phyloP scores from a whole-genome alignment of 2,113 vertebrate species.

The Nothoprocta perdicaria region DNA sequence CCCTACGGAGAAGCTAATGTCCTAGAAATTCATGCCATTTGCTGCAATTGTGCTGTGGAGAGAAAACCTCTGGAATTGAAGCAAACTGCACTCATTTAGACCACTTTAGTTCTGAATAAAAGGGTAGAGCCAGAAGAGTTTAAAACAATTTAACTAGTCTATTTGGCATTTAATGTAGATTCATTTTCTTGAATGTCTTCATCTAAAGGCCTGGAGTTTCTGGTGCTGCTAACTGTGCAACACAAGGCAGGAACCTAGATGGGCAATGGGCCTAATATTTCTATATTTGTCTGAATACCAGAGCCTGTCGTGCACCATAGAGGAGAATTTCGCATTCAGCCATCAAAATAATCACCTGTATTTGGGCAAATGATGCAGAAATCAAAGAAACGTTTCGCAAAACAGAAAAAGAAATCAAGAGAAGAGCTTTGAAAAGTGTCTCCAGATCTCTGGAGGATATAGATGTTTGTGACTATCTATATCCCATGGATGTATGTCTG shows the following conservation, averaged over 20 bases:
- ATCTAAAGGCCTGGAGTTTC: background rate
- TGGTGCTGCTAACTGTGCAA: background rate
- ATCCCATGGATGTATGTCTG: fast-evolving
- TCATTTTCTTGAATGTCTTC: background rate
- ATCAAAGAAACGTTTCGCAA: background rate
- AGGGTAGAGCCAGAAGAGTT: background rate
- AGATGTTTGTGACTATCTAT: background rate
- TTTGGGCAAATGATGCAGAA: background rate
- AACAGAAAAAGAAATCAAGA: background rate
- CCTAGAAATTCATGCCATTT: background rate
- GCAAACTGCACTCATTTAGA: background rate
- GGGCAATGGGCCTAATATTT: background rate
- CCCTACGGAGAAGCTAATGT: background rate
- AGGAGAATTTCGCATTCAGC: background rate
- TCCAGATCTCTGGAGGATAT: background rate
- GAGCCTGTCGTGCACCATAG: fast-evolving
- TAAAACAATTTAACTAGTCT: background rate
- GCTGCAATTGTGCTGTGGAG: background rate
- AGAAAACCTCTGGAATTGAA: background rate
- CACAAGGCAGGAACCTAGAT: background rate
- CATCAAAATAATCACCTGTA: background rate
- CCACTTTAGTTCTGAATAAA: background rate
- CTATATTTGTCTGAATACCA: background rate
- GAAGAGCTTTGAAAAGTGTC: background rate
- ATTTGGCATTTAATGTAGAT: background rate